A percentile compares a stretch with the other conserved stretches of the same genome.
Evolutionary conservation across 2,797 vertebrate species (phyloP).

Genomic region (Tauraco hartlaubi): DNA sequence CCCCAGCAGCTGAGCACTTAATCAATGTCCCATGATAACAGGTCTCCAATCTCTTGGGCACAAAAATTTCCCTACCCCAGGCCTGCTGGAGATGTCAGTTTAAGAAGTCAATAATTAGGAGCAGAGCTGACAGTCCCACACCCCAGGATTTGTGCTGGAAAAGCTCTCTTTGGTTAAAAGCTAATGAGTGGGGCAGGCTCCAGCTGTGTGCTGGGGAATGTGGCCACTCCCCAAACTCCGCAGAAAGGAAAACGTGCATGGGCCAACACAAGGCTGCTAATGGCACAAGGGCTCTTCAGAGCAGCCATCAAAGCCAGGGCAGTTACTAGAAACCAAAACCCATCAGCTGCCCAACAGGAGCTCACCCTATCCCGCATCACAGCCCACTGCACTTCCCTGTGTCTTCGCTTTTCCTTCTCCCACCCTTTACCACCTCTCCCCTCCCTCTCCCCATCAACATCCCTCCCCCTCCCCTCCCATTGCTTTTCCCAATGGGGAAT

Average conservation of each 20-base stretch:
- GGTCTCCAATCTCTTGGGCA: neutral
- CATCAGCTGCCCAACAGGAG: neutral
- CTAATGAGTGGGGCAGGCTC: neutral
- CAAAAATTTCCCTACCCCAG: neutral
- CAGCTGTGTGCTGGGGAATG: neutral
- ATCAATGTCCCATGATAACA: neutral
- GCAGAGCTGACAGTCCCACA: neutral
- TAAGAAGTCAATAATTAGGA: conserved; percentile 2
- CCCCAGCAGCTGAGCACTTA: neutral
- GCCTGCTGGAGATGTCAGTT: neutral
- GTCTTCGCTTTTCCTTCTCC: neutral
- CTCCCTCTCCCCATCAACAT: neutral
- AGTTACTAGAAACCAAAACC: neutral
- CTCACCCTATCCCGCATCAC: neutral
- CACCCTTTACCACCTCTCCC: neutral
- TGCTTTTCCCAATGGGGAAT: neutral
- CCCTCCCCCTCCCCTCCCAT: neutral
- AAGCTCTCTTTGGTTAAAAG: neutral
- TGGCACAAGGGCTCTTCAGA: neutral
- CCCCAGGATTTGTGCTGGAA: neutral
- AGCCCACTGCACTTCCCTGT: neutral
- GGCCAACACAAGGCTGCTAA: neutral
- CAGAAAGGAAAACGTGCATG: neutral
- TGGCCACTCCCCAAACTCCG: rapidly evolving
- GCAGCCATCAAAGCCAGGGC: neutral